Base-by-base conservation (phyloP, 2,888 invertebrate genomes). In the Drosophila picticornis region DNA sequence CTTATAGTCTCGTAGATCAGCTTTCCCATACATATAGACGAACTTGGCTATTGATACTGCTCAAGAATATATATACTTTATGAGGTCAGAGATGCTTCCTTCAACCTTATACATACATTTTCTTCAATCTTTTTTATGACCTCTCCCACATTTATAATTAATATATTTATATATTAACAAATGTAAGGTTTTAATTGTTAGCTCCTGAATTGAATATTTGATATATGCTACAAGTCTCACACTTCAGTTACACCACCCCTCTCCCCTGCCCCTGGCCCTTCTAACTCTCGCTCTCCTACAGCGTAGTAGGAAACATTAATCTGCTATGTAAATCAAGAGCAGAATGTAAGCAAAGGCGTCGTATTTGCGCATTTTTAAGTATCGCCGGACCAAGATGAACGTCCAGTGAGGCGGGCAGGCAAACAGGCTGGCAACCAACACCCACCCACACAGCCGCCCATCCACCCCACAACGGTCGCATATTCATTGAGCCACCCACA, bases 301-400 rank as follows among this genome's bases (percentile, higher is more conserved):
- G 1, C 27, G n/a, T 38, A 22, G 59, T 46, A 52, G 51, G 67
- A 55, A 72, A 72, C 75, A 75, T 86, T 87, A 84, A 88, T 88
- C 88, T 83, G 69, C 69, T 80, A 88, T 88, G 88, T 82, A 87
- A 88, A 88, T 85, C 80, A 79, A 77, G 75, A 70, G 53, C 55
- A 57, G 31, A 81, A 74, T 71, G 72, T 72, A 76, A 77, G 80
- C 82, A 82, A 74, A 80, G 78, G 83, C 78, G 67, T 81, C 82
- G 77, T 80, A 75, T 80, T 80, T 77, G 73, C 80, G 77, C 83
- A 81, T 81, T 84, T 84, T 83, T 77, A 81, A 84, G 84, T 75
- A 82, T 74, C 74, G 53, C 57, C 43, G 55, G 50, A 71, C 72
- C 72, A 62, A 70, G 80, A 67, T 61, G 72, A 72, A 40, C 71